These are phyloP conservation scores for Aphelocoma coerulescens DNA, from an alignment of 2,113 vertebrate genomes.

Conservation along the genomic window DNA sequence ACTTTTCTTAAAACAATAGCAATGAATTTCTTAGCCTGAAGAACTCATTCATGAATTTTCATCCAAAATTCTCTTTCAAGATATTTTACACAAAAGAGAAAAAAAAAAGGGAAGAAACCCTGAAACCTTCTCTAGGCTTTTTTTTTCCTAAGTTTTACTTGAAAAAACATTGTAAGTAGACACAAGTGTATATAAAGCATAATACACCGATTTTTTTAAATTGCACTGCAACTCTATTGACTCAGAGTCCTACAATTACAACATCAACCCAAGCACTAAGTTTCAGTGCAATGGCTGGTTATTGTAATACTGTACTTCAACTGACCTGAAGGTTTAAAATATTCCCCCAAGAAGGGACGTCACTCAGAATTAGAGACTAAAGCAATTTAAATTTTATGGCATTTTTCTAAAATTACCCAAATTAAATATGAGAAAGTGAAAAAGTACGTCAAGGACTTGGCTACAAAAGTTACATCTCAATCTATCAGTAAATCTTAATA, in stretches of 20 bases:
- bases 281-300: background rate
- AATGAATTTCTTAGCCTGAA: background rate
- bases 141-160: background rate
- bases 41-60: background rate
- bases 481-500: background rate
- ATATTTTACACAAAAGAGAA: background rate
- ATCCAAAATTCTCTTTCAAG: background rate
- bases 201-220: accelerated
- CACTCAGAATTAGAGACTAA: background rate
- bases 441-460: background rate
- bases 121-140: background rate
- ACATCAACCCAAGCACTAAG: background rate
- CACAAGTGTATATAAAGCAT: background rate
- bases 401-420: background rate
- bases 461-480: background rate
- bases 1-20: background rate
- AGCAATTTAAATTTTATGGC: background rate
- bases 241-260: background rate
- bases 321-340: background rate
- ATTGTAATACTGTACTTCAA: background rate
- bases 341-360: background rate
- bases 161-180: background rate
- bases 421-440: background rate
- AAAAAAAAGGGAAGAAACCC: accelerated
- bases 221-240: background rate